Evolutionary conservation across 2,888 invertebrate genomes (phyloP), one percentile per base, ranked within the genome.

Genomic region (Papilio elwesi): DNA sequence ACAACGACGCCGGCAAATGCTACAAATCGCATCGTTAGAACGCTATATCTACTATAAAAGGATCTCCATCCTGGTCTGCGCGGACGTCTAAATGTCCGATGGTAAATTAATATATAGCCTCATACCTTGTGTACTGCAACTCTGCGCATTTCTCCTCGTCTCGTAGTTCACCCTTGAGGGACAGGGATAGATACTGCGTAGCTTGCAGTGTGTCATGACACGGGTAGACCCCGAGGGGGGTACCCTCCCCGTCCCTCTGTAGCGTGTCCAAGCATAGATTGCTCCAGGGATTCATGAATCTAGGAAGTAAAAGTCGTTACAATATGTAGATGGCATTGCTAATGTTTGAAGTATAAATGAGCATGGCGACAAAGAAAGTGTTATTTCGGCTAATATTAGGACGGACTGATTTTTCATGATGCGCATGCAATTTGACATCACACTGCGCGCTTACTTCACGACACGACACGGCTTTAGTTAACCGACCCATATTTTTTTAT

Each of bases 261-360:
- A 98, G 89, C 81, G 96, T 97, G 90, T 98, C 98, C 75, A 98
- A 92, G 88, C 98, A 98, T 80, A 97, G 88, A 55, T 95, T 94
- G 7, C 92, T 90, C 10, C 86, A 81, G 0, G 87, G 85, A 82
- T 96, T 96, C 78, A 88, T 89, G 65, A 96, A 95, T 87, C 95
- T 90, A n/a, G 47, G 64, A 26, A 26, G 55, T n/a, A 47, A 2
- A 52, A 3, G 43, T 38, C 9, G 63, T 26, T 26, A 26, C 26
- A 4, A 26, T 26, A 26, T 26, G 43, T 43, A 43, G 7, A 43
- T 43, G 9, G 43, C 8, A 43, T 6, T 5, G 43, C 4, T 43
- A 0, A 43, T 9, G 51, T 16, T 16, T 53, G 8, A 26, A 6
- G 16, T 15, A 11, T 47, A 43, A 55, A 26, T 4, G 55, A 16